Percentiles rank a stretch among this genome's conserved stretches.
These are phyloP conservation scores for Acronicta alni DNA, from an alignment of 2,888 invertebrate species.

Conservation along the genomic window DNA sequence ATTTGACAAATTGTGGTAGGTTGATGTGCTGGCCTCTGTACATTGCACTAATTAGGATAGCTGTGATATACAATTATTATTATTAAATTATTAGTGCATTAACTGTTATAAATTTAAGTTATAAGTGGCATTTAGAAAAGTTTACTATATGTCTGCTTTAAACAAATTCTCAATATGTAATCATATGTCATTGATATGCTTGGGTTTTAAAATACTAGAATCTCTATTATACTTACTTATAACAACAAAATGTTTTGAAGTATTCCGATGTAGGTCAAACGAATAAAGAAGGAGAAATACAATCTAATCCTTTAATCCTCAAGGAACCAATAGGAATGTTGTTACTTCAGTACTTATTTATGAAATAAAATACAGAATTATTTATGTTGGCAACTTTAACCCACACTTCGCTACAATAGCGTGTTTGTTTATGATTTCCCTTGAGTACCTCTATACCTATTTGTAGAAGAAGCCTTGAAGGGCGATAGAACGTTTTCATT, in stretches of 20 bases:
- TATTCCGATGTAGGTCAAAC: conserved; percentile 16
- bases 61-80: too few relatives aligned
- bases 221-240: too few relatives aligned
- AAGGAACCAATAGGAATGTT: conserved; percentile 50
- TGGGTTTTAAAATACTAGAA: too few relatives aligned
- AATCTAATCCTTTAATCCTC: conserved; percentile 50
- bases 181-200: too few relatives aligned
- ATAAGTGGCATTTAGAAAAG: too few relatives aligned
- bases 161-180: too few relatives aligned
- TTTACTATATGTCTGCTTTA: too few relatives aligned
- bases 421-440: conserved; percentile 62
- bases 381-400: conserved; percentile 58
- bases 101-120: too few relatives aligned
- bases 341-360: conserved; percentile 49
- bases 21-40: too few relatives aligned
- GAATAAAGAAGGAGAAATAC: conserved; percentile 41
- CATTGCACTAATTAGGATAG: too few relatives aligned
- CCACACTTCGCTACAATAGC: conserved; percentile 58
- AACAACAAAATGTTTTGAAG: neutral
- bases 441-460: conserved; percentile 56
- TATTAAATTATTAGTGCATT: too few relatives aligned
- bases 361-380: conserved; percentile 58
- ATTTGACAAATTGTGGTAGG: too few relatives aligned
- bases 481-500: conserved; percentile 60
- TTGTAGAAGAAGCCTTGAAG: conserved; percentile 61